Evolutionary conservation across 2,113 vertebrate genomes (phyloP).

Genomic region (Felis catus): F.catus_Fca126_mat1.0 CM031415.1:174434501-174435000

Average conservation of each 20-base stretch:
- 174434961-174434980: not conserved
- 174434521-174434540: no score
- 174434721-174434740: not conserved
- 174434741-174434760: not conserved
- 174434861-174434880: not conserved
- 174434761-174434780: not conserved
- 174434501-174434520: no score
- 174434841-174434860: not conserved
- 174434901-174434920: not conserved
- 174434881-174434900: not conserved
- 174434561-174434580: no score
- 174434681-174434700: not conserved
- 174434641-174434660: not conserved
- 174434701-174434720: not conserved
- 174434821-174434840: not conserved
- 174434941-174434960: not conserved
- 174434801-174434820: not conserved
- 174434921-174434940: not conserved
- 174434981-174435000: not conserved
- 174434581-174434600: no score
- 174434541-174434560: no score
- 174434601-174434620: no score
- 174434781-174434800: slow-evolving; percentile 8
- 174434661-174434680: not conserved
- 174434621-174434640: no score